Percentiles rank a stretch among this genome's conserved stretches.
phyloP scores from a whole-genome alignment of 2,113 vertebrate genomes.

The Lycocorax pyrrhopterus region DNA sequence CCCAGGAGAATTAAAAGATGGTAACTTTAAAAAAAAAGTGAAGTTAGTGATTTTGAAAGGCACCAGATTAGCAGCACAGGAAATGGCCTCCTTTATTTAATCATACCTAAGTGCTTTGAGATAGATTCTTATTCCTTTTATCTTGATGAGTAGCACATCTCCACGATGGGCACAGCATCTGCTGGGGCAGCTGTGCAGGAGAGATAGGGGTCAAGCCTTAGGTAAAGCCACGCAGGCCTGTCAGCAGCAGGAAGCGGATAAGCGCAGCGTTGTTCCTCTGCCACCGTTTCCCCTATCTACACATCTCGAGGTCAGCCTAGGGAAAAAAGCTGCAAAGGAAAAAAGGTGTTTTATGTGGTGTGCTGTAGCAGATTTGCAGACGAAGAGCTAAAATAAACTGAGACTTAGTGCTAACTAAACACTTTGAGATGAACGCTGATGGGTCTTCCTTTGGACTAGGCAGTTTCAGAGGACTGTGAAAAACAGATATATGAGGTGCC shows the following conservation, averaged over 20 bases:
- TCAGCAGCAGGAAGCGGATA: conserved; percentile 14
- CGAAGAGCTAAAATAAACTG: background rate
- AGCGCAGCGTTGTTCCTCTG: background rate
- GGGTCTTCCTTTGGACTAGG: background rate
- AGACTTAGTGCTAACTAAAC: background rate
- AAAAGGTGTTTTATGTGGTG: background rate
- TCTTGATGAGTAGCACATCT: conserved; percentile 57
- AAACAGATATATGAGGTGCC: background rate
- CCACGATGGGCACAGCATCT: conserved; percentile 9
- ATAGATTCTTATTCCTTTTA: conserved; percentile 55
- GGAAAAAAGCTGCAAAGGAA: background rate
- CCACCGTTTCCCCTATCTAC: background rate
- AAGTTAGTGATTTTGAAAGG: conserved; percentile 60
- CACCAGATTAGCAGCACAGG: conserved; percentile 56
- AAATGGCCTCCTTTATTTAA: conserved; percentile 62
- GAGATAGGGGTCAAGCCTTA: conserved; percentile 41
- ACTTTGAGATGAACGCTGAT: background rate
- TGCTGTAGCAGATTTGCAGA: background rate
- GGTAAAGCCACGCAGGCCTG: conserved; percentile 1
- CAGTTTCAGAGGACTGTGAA: background rate
- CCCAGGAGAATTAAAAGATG: conserved; percentile 43
- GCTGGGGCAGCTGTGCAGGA: conserved; percentile 35
- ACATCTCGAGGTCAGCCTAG: background rate
- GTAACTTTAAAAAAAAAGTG: conserved; percentile 39
- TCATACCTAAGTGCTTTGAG: conserved; percentile 61